Conservation (phyloP, 2,888 invertebrate genomes). For the Rhimphoctona megacephalus region DNA sequence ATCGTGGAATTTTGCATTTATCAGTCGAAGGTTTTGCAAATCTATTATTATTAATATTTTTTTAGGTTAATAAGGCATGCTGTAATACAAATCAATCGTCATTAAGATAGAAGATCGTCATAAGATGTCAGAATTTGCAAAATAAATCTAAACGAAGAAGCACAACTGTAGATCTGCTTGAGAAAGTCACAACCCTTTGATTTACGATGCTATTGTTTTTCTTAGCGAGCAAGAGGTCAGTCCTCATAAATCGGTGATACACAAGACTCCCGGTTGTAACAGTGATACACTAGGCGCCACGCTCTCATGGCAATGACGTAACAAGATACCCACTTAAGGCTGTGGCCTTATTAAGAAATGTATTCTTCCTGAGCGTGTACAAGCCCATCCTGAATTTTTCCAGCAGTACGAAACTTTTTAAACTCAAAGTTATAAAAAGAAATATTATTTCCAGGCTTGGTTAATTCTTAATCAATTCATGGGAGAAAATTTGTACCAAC, state of each 20-base stretch:
- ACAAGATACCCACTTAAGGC: slow-evolving; percentile 71
- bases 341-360: slow-evolving; percentile 70
- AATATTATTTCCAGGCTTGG: not conserved
- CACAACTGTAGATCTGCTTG: not conserved
- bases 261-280: slow-evolving; percentile 60
- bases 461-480: not conserved
- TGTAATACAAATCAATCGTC: too few relatives aligned
- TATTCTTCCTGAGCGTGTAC: slow-evolving; percentile 55
- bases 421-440: not conserved
- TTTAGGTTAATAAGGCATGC: too few relatives aligned
- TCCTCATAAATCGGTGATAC: slow-evolving; percentile 58
- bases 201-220: slow-evolving; percentile 22
- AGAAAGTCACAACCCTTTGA: not conserved
- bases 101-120: too few relatives aligned
- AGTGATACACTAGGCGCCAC: slow-evolving; percentile 63
- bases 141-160: slow-evolving; percentile 7
- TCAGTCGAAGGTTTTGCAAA: too few relatives aligned
- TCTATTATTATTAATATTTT: too few relatives aligned
- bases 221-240: slow-evolving; percentile 41
- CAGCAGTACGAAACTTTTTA: not conserved
- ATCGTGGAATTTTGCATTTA: too few relatives aligned
- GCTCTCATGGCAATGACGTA: slow-evolving; percentile 70
- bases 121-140: not conserved
- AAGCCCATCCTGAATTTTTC: not conserved
- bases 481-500: not conserved